Conservation (phyloP, 1,140 invertebrate genomes). For the Tetramorium parvispinum region DNA sequence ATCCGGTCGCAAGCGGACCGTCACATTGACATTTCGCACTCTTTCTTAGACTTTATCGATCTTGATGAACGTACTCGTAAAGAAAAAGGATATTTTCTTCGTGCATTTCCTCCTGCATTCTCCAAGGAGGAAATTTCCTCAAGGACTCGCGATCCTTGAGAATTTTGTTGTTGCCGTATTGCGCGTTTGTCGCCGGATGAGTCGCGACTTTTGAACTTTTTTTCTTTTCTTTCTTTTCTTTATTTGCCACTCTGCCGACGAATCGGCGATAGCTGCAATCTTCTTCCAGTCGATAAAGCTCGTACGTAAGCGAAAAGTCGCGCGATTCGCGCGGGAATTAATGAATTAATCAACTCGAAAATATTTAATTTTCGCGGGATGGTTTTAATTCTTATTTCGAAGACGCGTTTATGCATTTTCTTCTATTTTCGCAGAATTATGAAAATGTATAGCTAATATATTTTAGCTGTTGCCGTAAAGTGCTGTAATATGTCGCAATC, state of each 20-base stretch:
- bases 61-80: not conserved
- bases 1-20: not conserved
- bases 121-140: not conserved
- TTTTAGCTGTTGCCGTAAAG: not conserved
- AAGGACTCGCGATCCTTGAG: not conserved
- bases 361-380: not conserved
- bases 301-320: no score
- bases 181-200: not conserved
- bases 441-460: no score
- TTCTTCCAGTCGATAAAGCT: not conserved
- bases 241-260: not conserved
- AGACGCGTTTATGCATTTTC: not conserved
- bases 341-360: not conserved
- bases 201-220: not conserved
- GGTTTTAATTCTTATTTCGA: not conserved
- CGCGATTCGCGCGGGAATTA: not conserved
- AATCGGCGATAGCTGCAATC: slow-evolving; percentile 20
- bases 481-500: not conserved
- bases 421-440: not conserved
- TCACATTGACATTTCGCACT: not conserved
- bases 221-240: no score
- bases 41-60: not conserved
- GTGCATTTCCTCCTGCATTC: not conserved
- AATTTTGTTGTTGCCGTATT: not conserved
- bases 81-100: not conserved